Percentiles rank a stretch among this genome's conserved stretches.
Conservation (phyloP, 2,113 vertebrate genomes). For the Plectropomus leopardus region DNA sequence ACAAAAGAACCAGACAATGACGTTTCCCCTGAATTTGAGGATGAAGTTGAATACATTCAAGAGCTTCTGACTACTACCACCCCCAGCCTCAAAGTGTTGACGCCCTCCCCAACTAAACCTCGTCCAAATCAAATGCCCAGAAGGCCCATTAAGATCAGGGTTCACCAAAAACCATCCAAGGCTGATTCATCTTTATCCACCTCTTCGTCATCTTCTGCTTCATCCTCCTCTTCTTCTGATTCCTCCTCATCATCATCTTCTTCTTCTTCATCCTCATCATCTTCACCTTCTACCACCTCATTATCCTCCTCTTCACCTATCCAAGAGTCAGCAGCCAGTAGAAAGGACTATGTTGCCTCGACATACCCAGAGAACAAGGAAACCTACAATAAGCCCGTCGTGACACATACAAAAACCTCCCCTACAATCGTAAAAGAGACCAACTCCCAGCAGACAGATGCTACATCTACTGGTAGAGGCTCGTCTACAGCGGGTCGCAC, state of each 20-base stretch:
- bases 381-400: conserved; percentile 40
- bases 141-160: conserved; percentile 70
- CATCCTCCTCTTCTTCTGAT: conserved; percentile 32
- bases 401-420: conserved; percentile 59
- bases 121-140: conserved; percentile 32
- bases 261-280: conserved; percentile 46
- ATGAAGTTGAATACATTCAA: conserved; percentile 44
- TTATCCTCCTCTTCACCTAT: conserved; percentile 40
- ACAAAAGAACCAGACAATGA: conserved; percentile 70
- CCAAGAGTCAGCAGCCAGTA: conserved; percentile 68
- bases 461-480: conserved; percentile 40
- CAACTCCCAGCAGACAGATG: conserved; percentile 50
- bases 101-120: conserved; percentile 67
- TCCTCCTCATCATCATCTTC: conserved; percentile 48
- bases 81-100: conserved; percentile 68
- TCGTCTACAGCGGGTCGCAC: conserved; percentile 57
- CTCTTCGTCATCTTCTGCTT: conserved; percentile 52
- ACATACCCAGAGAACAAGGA: conserved; percentile 66
- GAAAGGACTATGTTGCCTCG: conserved; percentile 62
- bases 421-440: conserved; percentile 55
- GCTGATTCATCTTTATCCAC: conserved; percentile 31
- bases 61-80: conserved; percentile 46
- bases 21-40: conserved; percentile 63
- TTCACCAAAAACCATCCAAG: conserved; percentile 72
- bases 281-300: conserved; percentile 48